phyloP scores from a whole-genome alignment of 2,113 vertebrate species.

The Osmerus mordax region DNA sequence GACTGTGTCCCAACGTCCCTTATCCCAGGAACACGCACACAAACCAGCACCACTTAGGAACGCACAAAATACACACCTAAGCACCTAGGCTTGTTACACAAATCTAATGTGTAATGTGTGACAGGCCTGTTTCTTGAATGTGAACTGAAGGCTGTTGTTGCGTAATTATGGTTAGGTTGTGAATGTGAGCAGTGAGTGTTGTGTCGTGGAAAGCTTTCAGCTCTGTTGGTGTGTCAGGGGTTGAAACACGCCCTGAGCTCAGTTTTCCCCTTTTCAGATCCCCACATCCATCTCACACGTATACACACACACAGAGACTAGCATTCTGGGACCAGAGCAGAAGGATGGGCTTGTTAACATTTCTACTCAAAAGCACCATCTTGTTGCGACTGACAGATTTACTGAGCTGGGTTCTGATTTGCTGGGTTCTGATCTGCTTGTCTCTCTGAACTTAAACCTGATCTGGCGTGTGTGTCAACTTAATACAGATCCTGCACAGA shows the following conservation, averaged over 20 bases:
- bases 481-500: too few species aligned
- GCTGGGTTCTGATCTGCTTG: too few species aligned
- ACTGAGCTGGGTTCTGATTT: too few species aligned
- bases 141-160: conserved; percentile 20
- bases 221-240: conserved; percentile 48
- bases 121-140: neutral
- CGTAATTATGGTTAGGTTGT: conserved; percentile 15
- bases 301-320: conserved; percentile 10
- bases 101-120: conserved; percentile 1
- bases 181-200: conserved; percentile 55
- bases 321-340: conserved; percentile 24
- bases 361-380: too few species aligned
- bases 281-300: neutral
- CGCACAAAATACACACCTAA: too few species aligned
- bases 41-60: neutral
- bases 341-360: conserved; percentile 2
- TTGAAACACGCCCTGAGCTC: conserved; percentile 56
- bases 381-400: too few species aligned
- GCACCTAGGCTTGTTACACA: neutral
- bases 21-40: neutral
- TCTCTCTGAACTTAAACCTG: too few species aligned
- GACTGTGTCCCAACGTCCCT: conserved; percentile 21
- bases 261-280: conserved; percentile 25
- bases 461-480: too few species aligned
- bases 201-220: conserved; percentile 79